Evolutionary conservation across 2,113 vertebrate genomes (phyloP), one percentile per base, ranked within the genome.

Genomic region (Gyps fulvus): DNA sequence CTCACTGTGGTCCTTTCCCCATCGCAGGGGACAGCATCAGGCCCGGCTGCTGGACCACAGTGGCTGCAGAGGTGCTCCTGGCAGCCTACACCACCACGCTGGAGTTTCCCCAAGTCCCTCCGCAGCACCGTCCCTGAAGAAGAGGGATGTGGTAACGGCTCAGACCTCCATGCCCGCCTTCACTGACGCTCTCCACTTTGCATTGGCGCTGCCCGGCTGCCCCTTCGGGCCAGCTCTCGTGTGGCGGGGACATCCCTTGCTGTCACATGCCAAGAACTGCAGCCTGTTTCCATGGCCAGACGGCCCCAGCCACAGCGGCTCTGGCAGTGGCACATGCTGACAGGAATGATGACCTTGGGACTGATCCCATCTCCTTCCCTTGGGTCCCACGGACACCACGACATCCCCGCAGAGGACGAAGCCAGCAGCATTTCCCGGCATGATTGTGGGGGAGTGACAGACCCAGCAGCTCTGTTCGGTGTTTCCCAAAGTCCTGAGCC

Each of bases 391-490:
- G 6, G 47, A 45, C 23, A n/a, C 61, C n/a, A 23, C 5, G 2
- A 40, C 18, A 40, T 23, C 42, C n/a, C 9, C 2, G 1, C 21
- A 47, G 70, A 47, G 40, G 40, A n/a, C 26, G 1, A 1, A 59
- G 20, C 29, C 10, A 2, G 16, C 1, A 1, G 31, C 52, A 4
- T n/a, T 76, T 76, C 42, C 29, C 4, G 0, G 9, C 5, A 1
- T 2, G 1, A 34, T 16, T 20, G 10, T 7, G 27, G 23, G 20
- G 36, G 36, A 50, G 23, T 5, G 47, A 73, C 1, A 3, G 55
- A n/a, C 22, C 55, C 55, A 57, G 52, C 17, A 3, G 38, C 52
- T 74, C 71, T 17, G 71, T 40, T 74, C 2, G 2, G 20, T 25
- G 25, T 52, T 62, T 57, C 70, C 57, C 25, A 23, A 61, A 29